Conservation (phyloP, 2,797 vertebrate genomes). For the Spinibarbus caldwelli region DNA sequence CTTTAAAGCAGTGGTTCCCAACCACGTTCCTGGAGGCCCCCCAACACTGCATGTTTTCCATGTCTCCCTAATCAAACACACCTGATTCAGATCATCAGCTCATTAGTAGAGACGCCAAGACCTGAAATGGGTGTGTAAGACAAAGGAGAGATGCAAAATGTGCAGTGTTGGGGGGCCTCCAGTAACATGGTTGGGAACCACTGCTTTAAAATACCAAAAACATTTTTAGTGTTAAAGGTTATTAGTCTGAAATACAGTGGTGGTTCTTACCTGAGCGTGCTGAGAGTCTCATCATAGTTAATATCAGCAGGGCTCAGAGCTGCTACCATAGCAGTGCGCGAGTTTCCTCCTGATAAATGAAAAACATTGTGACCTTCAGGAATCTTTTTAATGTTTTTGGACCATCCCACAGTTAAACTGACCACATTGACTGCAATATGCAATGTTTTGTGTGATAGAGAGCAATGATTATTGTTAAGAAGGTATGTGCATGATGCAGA, state of each 20-base stretch:
- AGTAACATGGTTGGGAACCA: too few relatives aligned
- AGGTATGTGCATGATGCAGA: not conserved
- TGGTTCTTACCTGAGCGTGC: conserved; percentile 89
- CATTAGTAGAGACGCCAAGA: too few relatives aligned
- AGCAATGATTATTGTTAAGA: not conserved
- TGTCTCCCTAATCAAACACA: not conserved
- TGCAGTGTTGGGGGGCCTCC: too few relatives aligned
- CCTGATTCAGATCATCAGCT: too few relatives aligned
- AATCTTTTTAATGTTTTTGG: not conserved
- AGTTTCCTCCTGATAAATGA: conserved; percentile 88
- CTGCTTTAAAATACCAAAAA: too few relatives aligned
- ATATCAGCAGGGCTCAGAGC: conserved; percentile 95
- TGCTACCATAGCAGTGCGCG: conserved; percentile 97
- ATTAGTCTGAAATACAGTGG: not conserved
- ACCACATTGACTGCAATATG: not conserved
- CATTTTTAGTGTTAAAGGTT: not conserved
- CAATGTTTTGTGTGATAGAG: not conserved
- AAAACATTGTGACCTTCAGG: not conserved
- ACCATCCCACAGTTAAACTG: not conserved
- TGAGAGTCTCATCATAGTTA: conserved; percentile 95
- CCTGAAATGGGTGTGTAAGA: too few relatives aligned
- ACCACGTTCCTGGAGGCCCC: too few relatives aligned
- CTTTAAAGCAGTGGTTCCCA: too few relatives aligned
- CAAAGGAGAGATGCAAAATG: too few relatives aligned
- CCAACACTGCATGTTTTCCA: too few relatives aligned